Evolutionary conservation across 2,797 vertebrate species (phyloP).

Genomic region (Rallus crepitans): DNA sequence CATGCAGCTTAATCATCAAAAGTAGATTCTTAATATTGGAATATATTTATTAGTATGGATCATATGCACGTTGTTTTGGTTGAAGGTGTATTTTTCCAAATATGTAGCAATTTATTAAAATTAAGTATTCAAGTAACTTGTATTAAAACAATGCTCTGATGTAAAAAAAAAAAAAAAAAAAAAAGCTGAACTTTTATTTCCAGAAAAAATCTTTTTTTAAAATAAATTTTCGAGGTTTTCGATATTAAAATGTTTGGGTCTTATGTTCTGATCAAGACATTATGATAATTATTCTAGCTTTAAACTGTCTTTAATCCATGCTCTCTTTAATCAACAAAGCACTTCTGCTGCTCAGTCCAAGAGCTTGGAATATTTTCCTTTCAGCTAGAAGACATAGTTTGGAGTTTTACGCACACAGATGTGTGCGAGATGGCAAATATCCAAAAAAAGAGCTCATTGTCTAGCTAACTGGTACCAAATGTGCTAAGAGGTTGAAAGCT

Average conservation of each 20-base stretch:
- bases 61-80: background rate
- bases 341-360: background rate
- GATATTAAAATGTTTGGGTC: background rate
- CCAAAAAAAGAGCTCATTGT: background rate
- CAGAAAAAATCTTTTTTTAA: background rate
- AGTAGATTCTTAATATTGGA: background rate
- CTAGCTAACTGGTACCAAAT: background rate
- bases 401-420: background rate
- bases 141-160: background rate
- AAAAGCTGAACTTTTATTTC: background rate
- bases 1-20: background rate
- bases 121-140: background rate
- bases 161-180: background rate
- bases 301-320: background rate
- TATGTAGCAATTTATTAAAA: too few relatives aligned
- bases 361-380: background rate
- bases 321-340: background rate
- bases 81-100: background rate
- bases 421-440: background rate
- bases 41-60: background rate
- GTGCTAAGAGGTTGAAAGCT: background rate
- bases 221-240: background rate
- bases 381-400: background rate
- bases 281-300: background rate
- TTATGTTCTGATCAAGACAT: background rate